Evolutionary conservation across 1,140 invertebrate genomes (phyloP).

Genomic region (Zaprionus inermis): DNA sequence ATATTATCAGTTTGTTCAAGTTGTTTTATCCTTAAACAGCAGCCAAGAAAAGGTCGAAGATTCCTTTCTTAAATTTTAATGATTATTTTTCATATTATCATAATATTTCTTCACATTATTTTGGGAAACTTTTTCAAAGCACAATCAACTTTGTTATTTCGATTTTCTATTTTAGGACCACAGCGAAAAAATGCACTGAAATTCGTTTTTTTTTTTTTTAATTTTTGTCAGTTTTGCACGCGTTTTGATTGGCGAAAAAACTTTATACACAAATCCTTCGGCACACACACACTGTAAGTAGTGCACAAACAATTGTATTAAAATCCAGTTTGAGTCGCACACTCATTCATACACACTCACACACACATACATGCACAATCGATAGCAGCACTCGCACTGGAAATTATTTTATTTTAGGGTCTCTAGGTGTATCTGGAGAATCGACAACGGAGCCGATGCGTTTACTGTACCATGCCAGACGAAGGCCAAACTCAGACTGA

Average conservation of each 20-base stretch:
- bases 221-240: conserved; percentile 25
- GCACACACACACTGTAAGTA: conserved; percentile 23
- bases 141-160: neutral
- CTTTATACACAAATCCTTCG: conserved; percentile 41
- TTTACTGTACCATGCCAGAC: conserved; percentile 84
- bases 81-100: neutral
- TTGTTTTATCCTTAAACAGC: neutral
- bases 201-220: conserved; percentile 1
- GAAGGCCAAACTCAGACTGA: conserved; percentile 84
- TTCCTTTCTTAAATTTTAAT: neutral
- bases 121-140: conserved; percentile 1
- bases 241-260: conserved; percentile 28
- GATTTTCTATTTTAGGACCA: conserved; percentile 3
- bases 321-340: conserved; percentile 47
- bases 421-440: conserved; percentile 24
- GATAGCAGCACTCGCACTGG: conserved; percentile 39
- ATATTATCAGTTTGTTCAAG: neutral
- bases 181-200: conserved; percentile 9
- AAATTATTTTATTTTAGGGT: conserved; percentile 45
- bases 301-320: conserved; percentile 48
- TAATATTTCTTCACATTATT: neutral
- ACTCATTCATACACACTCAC: conserved; percentile 31
- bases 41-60: neutral
- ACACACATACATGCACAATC: conserved; percentile 25
- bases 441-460: conserved; percentile 52